A percentile compares a stretch with the other conserved stretches of the same genome.
These are phyloP conservation scores for Toxostoma redivivum DNA, from an alignment of 2,113 vertebrate species.

Conservation along the genomic window DNA sequence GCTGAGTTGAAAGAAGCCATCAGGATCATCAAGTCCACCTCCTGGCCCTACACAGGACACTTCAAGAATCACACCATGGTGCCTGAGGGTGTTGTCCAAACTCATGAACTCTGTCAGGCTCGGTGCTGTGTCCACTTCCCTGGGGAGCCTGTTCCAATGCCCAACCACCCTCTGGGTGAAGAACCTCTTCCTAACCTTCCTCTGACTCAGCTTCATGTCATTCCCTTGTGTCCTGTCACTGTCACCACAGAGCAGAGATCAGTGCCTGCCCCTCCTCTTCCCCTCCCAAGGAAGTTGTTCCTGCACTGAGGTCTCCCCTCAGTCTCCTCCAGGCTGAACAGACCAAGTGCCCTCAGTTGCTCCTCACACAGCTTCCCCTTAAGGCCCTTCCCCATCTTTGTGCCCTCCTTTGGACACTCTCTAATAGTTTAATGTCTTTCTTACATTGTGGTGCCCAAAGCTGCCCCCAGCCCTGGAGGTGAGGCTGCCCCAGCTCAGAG, in stretches of 20 bases:
- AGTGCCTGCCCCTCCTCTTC: rapidly evolving
- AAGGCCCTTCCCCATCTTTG: rapidly evolving
- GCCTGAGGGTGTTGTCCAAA: neutral
- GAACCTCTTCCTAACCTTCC: neutral
- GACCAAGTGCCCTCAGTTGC: rapidly evolving
- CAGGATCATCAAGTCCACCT: neutral
- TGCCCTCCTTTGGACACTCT: neutral
- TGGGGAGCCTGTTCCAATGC: neutral
- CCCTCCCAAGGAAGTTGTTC: rapidly evolving
- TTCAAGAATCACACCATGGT: neutral
- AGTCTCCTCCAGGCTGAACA: neutral
- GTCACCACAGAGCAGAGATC: rapidly evolving
- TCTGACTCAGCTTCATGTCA: neutral
- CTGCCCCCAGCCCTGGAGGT: no score
- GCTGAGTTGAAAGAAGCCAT: neutral
- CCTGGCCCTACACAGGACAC: neutral
- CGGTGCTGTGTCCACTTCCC: neutral
- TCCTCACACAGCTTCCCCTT: rapidly evolving
- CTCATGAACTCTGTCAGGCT: neutral
- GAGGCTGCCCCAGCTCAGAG: neutral
- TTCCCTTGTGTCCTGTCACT: neutral
- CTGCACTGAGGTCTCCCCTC: neutral
- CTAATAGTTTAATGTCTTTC: no score
- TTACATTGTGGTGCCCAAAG: no score
- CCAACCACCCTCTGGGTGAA: rapidly evolving